Evolutionary conservation across 2,113 vertebrate genomes (phyloP).

Genomic region (Datnioides undecimradiatus): DNA sequence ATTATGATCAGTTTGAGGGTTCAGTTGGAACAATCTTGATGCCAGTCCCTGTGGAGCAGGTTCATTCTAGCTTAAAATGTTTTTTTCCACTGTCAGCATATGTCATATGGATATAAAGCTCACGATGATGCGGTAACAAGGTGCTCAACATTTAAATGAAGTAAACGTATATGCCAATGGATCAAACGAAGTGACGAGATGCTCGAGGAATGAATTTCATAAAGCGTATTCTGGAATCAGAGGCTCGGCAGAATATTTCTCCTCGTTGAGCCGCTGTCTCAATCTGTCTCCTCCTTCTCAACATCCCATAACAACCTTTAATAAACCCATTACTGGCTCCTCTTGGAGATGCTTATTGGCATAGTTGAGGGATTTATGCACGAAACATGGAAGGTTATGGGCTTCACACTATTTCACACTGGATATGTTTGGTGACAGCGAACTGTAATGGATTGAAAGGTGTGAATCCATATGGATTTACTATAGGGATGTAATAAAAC

Average conservation of each 20-base stretch:
- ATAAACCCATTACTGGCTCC: slow-evolving; percentile 45
- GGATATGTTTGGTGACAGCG: slow-evolving; percentile 70
- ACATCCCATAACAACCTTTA: slow-evolving; percentile 38
- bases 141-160: slow-evolving; percentile 11
- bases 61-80: background rate
- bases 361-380: slow-evolving; percentile 57
- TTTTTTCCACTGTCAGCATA: background rate
- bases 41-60: background rate
- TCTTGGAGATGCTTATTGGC: slow-evolving; percentile 37
- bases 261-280: background rate
- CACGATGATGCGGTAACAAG: background rate
- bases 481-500: slow-evolving; percentile 62
- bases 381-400: slow-evolving; percentile 37
- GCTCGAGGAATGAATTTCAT: background rate
- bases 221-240: background rate
- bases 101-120: background rate
- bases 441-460: slow-evolving; percentile 66
- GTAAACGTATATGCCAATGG: background rate
- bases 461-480: slow-evolving; percentile 72
- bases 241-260: slow-evolving; percentile 5
- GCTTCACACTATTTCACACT: slow-evolving; percentile 66
- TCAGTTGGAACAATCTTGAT: background rate
- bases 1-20: background rate
- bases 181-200: slow-evolving; percentile 13
- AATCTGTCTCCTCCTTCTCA: slow-evolving; percentile 17